A percentile compares a stretch with the other conserved stretches of the same genome.
These are phyloP conservation scores for Erannis defoliaria DNA, from an alignment of 2,888 invertebrate genomes.

Conservation along the genomic window DNA sequence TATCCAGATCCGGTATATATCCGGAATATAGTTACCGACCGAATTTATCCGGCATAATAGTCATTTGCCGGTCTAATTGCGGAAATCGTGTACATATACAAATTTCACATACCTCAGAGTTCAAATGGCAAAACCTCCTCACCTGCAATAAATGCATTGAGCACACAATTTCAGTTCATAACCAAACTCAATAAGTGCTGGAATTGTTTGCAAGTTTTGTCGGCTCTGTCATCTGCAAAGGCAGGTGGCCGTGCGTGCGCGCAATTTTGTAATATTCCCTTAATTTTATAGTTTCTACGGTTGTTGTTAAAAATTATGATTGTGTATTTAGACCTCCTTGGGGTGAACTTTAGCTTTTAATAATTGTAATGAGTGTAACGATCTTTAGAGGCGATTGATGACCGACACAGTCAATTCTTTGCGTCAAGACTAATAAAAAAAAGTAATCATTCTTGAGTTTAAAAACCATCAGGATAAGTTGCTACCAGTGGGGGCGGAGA, in stretches of 20 bases:
- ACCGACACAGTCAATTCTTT: neutral
- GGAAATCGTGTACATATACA: conserved; percentile 36
- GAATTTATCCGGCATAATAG: conserved; percentile 20
- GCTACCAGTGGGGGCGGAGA: no score
- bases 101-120: conserved; percentile 48
- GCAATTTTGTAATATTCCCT: conserved; percentile 35
- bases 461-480: no score
- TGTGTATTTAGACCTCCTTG: conserved; percentile 37
- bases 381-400: conserved; percentile 17
- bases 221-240: conserved; percentile 22
- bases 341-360: conserved; percentile 34
- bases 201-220: conserved; percentile 4
- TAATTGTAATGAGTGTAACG: conserved; percentile 25
- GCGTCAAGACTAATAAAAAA: no score
- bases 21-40: neutral
- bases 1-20: no score
- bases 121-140: conserved; percentile 52
- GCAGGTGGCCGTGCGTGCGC: conserved; percentile 24
- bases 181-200: neutral
- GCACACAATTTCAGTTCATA: conserved; percentile 13
- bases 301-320: conserved; percentile 32
- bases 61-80: conserved; percentile 2
- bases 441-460: no score
- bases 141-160: conserved; percentile 44
- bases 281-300: conserved; percentile 35